Evolutionary conservation across 2,888 invertebrate species (phyloP).

Genomic region (Autographa gamma): DNA sequence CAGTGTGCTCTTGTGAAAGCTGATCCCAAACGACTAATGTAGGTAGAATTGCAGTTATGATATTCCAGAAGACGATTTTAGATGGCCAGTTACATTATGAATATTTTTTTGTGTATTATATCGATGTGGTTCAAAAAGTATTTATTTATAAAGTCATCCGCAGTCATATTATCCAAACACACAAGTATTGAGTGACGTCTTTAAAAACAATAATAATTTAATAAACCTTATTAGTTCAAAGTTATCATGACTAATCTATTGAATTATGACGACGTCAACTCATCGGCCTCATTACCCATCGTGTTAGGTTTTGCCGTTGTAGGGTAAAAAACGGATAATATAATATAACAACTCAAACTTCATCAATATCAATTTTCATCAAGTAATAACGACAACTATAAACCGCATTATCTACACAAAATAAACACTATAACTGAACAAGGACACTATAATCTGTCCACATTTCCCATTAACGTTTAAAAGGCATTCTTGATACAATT

Average conservation of each 20-base stretch:
- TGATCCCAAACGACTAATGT: conserved; percentile 10
- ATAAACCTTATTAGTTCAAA: too few relatives aligned
- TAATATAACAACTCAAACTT: not conserved
- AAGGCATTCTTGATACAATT: conserved; percentile 80
- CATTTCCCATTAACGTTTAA: conserved; percentile 67
- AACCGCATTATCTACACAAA: conserved; percentile 30
- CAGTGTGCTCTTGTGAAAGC: conserved; percentile 67
- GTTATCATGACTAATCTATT: not conserved
- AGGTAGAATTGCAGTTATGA: not conserved
- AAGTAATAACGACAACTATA: conserved; percentile 18
- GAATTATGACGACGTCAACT: not conserved
- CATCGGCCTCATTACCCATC: too few relatives aligned
- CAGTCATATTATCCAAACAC: not conserved
- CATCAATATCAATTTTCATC: conserved; percentile 20
- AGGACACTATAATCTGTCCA: conserved; percentile 78
- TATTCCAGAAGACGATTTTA: not conserved
- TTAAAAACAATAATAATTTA: too few relatives aligned
- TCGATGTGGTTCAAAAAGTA: not conserved
- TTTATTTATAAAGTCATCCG: not conserved
- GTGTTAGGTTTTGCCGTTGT: too few relatives aligned
- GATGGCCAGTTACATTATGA: not conserved
- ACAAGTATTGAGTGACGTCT: not conserved
- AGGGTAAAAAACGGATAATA: not conserved
- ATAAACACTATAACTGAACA: conserved; percentile 55
- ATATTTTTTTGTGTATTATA: too few relatives aligned